Evolutionary conservation across 2,888 invertebrate species (phyloP).

Genomic region (Proisotoma minuta): DNA sequence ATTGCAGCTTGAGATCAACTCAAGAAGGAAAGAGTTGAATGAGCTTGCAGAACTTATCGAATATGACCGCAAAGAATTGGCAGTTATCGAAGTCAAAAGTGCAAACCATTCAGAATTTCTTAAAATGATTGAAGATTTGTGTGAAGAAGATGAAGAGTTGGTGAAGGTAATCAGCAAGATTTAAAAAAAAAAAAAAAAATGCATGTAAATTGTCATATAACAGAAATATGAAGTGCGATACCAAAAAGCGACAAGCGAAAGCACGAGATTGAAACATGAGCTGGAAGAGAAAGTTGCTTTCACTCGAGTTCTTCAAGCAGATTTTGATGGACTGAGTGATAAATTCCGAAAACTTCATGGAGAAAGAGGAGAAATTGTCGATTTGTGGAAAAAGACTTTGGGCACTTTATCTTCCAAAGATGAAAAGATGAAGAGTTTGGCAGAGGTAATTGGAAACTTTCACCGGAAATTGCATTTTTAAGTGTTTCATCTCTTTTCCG

Average conservation of each 20-base stretch:
- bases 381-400: conserved; percentile 39
- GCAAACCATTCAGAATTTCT: conserved; percentile 41
- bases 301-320: conserved; percentile 29
- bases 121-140: conserved; percentile 31
- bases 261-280: conserved; percentile 13
- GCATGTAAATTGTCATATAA: neutral
- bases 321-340: conserved; percentile 30
- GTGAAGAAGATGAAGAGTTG: conserved; percentile 31
- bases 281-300: conserved; percentile 22
- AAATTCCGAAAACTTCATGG: conserved; percentile 35
- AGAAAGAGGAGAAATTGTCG: conserved; percentile 37
- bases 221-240: conserved; percentile 38
- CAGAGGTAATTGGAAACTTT: conserved; percentile 24
- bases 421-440: conserved; percentile 33
- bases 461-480: neutral
- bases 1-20: conserved; percentile 3
- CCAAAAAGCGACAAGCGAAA: conserved; percentile 24
- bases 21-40: conserved; percentile 23
- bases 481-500: neutral
- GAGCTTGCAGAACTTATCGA: conserved; percentile 36
- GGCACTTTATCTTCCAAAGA: conserved; percentile 36
- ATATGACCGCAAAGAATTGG: conserved; percentile 40
- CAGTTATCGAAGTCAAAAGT: conserved; percentile 29
- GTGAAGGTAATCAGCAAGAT: conserved; percentile 24
- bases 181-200: too few species aligned